phyloP scores from a whole-genome alignment of 2,113 vertebrate species.

The Vulpes vulpes region DNA sequence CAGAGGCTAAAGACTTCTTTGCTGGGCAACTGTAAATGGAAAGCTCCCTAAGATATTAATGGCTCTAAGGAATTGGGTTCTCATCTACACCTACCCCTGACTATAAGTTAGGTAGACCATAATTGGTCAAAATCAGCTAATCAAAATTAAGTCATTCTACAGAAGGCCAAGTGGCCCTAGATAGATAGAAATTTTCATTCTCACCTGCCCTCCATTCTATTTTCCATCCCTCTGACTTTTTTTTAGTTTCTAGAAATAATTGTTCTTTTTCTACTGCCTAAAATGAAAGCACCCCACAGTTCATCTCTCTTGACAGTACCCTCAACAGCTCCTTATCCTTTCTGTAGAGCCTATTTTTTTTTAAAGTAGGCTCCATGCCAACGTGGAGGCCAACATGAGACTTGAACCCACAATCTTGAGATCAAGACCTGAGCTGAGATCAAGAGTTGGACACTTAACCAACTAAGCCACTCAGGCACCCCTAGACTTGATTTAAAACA shows the following conservation, averaged over 20 bases:
- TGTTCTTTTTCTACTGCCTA: not conserved
- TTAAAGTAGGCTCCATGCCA: not conserved
- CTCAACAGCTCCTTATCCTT: not conserved
- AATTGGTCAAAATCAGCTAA: not conserved
- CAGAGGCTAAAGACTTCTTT: not conserved
- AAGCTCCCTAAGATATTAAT: not conserved
- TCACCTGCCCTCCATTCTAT: not conserved
- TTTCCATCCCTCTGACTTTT: not conserved
- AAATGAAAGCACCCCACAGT: not conserved
- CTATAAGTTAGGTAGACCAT: not conserved
- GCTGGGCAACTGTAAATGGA: not conserved
- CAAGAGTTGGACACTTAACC: not conserved
- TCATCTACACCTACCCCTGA: not conserved
- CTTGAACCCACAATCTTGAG: not conserved
- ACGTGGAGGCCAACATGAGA: not conserved
- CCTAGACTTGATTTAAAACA: not conserved
- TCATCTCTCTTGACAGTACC: not conserved
- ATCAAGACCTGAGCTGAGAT: not conserved
- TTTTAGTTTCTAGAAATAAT: slow-evolving; percentile 40
- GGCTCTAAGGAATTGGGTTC: not conserved
- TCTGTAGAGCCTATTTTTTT: not conserved
- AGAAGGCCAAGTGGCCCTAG: not conserved
- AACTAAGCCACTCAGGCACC: not conserved
- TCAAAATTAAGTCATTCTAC: slow-evolving; percentile 18
- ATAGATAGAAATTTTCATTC: not conserved